phyloP scores from a whole-genome alignment of 2,797 vertebrate species.

The Hippocampus kuda region DNA sequence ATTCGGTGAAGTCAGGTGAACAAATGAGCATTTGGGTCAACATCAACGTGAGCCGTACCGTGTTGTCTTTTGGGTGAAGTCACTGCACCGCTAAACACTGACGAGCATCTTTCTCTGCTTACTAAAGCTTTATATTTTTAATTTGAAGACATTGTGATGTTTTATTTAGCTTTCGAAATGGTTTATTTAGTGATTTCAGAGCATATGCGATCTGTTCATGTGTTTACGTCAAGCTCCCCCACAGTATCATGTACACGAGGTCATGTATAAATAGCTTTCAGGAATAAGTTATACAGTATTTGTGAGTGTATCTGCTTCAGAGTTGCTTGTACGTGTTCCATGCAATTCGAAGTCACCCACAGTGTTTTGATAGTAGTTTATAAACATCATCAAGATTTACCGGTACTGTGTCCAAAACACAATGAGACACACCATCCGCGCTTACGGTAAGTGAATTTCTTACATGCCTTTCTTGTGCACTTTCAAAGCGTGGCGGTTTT shows the following conservation, averaged over 20 bases:
- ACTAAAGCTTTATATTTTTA: neutral
- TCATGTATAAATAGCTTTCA: no score
- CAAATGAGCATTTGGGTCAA: slow-evolving; percentile 19
- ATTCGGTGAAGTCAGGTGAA: slow-evolving; percentile 16
- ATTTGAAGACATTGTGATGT: neutral
- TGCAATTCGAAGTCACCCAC: no score
- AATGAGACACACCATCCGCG: slow-evolving; percentile 35
- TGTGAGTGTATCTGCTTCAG: no score
- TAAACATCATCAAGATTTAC: neutral
- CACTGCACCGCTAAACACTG: neutral
- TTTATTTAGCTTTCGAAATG: neutral
- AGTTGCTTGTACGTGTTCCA: no score
- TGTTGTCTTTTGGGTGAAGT: slow-evolving; percentile 1
- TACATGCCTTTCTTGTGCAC: no score
- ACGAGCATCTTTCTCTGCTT: neutral
- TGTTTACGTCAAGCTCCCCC: neutral
- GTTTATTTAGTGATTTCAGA: neutral
- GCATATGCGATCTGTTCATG: neutral
- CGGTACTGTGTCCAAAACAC: no score
- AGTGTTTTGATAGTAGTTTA: neutral
- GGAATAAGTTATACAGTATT: no score
- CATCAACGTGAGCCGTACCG: slow-evolving; percentile 6
- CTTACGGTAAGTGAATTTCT: slow-evolving; percentile 5
- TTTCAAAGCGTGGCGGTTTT: no score
- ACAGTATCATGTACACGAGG: neutral